phyloP scores from a whole-genome alignment of 2,888 invertebrate genomes.

The Thera obeliscata region DNA sequence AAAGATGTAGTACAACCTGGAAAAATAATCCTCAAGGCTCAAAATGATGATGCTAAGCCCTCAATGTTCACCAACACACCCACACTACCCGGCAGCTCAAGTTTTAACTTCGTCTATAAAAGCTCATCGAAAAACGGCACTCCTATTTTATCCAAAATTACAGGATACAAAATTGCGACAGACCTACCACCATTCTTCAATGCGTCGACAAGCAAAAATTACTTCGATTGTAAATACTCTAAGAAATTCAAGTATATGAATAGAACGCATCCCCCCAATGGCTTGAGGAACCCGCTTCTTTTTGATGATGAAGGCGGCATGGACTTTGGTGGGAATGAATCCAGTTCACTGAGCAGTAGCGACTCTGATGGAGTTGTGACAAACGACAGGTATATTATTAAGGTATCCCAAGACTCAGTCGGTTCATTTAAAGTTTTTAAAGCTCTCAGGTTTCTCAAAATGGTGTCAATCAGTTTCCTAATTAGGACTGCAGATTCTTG shows the following conservation, averaged over 20 bases:
- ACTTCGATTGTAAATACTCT: conserved; percentile 65
- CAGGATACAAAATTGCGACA: conserved; percentile 74
- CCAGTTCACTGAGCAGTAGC: conserved; percentile 85
- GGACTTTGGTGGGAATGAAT: conserved; percentile 85
- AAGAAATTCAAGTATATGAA: conserved; percentile 73
- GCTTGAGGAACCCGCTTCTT: conserved; percentile 77
- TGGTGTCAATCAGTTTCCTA: too few relatives aligned
- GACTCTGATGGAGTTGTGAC: conserved; percentile 85
- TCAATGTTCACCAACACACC: conserved; percentile 65
- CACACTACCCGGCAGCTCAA: conserved; percentile 76
- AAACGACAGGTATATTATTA: conserved; percentile 86
- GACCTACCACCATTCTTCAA: conserved; percentile 75
- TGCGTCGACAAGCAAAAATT: conserved; percentile 62
- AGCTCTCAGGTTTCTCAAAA: too few relatives aligned
- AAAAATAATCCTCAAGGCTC: conserved; percentile 75
- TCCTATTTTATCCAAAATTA: conserved; percentile 68
- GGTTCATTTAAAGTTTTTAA: too few relatives aligned
- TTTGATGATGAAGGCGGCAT: conserved; percentile 83
- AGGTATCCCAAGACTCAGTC: too few relatives aligned
- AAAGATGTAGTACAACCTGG: conserved; percentile 75
- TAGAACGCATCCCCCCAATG: conserved; percentile 66
- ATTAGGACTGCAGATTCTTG: too few relatives aligned
- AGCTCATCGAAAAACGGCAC: conserved; percentile 73
- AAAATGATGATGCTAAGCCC: conserved; percentile 64
- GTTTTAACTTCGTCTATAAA: conserved; percentile 81